Conservation (phyloP, 1,140 invertebrate species). For the Saxidomus purpurata region DNA sequence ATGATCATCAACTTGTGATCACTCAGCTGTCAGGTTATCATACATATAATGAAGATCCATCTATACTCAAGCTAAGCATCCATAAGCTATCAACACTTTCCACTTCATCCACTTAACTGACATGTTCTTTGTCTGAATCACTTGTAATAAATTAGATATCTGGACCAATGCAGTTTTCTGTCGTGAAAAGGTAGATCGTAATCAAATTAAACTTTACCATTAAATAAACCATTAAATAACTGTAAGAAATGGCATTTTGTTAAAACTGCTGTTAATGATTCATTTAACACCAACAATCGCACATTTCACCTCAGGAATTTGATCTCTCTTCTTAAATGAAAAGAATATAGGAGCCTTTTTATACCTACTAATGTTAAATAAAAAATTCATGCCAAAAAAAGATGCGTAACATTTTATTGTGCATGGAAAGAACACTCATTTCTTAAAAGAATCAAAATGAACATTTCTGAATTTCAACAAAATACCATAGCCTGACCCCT, state of each 20-base stretch:
- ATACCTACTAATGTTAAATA: not conserved
- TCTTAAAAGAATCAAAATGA: not conserved
- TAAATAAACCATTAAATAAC: too few relatives aligned
- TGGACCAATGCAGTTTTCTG: too few relatives aligned
- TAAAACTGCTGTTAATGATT: not conserved
- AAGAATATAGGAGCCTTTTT: not conserved
- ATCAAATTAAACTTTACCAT: too few relatives aligned
- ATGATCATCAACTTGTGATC: too few relatives aligned
- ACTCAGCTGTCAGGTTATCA: too few relatives aligned
- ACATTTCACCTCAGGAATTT: slow-evolving; percentile 17
- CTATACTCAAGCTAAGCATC: too few relatives aligned
- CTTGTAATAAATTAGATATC: too few relatives aligned
- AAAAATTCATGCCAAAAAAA: not conserved
- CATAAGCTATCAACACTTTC: too few relatives aligned
- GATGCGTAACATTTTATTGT: not conserved
- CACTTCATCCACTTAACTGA: too few relatives aligned
- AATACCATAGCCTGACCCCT: not conserved
- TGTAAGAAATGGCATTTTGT: not conserved
- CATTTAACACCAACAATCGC: slow-evolving; percentile 24
- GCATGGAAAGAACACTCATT: not conserved
- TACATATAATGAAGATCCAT: too few relatives aligned
- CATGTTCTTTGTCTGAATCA: too few relatives aligned
- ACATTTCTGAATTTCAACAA: not conserved
- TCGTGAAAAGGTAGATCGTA: too few relatives aligned
- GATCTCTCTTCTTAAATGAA: not conserved